Conservation (phyloP, 2,113 vertebrate genomes). For the Eptesicus fuscus region DNA sequence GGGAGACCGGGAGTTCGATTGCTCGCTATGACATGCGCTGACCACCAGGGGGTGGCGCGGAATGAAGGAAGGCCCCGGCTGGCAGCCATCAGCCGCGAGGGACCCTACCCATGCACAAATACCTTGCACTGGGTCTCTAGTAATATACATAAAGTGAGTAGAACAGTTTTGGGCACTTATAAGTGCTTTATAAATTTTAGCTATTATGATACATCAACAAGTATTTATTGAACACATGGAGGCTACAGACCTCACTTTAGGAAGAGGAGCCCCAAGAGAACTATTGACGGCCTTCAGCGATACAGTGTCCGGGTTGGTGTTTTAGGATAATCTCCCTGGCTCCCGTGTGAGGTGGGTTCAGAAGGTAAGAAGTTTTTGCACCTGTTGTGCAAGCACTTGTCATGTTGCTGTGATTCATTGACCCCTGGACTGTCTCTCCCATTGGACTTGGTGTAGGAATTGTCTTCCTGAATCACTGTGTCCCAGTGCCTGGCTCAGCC, state of each 20-base stretch:
- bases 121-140: background rate
- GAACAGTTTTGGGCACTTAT: background rate
- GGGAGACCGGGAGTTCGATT: no score
- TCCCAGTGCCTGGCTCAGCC: background rate
- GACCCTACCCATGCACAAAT: no score
- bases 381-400: background rate
- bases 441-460: background rate
- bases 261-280: background rate
- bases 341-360: background rate
- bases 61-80: no score
- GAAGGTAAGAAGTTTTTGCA: background rate
- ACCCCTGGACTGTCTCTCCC: background rate
- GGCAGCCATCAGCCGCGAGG: no score
- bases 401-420: background rate
- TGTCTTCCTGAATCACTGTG: background rate
- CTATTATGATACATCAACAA: background rate
- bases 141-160: background rate
- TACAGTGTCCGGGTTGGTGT: background rate
- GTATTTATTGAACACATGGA: background rate
- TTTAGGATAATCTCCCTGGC: background rate
- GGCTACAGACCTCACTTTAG: background rate
- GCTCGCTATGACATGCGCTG: no score
- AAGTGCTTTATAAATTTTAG: background rate
- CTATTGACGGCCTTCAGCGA: background rate
- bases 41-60: no score